Conservation (phyloP, 2,797 vertebrate species). For the Labroides dimidiatus region DNA sequence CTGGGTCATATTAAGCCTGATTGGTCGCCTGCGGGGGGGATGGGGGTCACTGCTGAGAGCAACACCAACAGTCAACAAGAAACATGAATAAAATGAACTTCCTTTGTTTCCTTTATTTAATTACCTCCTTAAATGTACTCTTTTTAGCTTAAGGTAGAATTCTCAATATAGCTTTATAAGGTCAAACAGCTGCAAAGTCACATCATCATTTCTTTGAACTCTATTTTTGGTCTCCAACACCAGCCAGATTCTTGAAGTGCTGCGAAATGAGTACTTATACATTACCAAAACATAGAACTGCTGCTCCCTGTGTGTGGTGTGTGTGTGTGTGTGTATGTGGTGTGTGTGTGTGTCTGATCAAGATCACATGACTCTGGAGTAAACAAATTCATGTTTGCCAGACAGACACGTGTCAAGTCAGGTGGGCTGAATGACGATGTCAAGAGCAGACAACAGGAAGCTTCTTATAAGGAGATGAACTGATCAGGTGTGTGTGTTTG, state of each 20-base stretch:
- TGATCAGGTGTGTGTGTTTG: background rate
- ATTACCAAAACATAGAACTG: no score
- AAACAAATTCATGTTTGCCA: background rate
- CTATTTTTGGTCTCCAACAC: no score
- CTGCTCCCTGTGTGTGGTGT: no score
- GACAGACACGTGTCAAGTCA: background rate
- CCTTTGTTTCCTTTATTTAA: background rate
- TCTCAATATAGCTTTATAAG: no score
- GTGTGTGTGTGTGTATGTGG: background rate
- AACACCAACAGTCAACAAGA: background rate
- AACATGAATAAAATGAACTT: background rate
- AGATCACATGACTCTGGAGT: background rate
- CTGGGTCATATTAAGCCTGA: background rate
- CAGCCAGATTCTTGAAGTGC: background rate
- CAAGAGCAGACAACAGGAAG: background rate
- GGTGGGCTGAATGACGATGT: background rate
- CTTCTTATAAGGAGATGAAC: background rate
- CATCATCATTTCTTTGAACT: no score
- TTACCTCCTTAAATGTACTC: no score
- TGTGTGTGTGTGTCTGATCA: background rate
- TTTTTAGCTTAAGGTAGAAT: no score
- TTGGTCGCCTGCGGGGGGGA: background rate
- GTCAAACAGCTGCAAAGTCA: no score
- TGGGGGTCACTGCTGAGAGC: slow-evolving; percentile 1
- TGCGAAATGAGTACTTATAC: no score